These are phyloP conservation scores for Eucidaris tribuloides DNA, from an alignment of 35 echinoderm and acorn worm species.

Conservation along the genomic window DNA sequence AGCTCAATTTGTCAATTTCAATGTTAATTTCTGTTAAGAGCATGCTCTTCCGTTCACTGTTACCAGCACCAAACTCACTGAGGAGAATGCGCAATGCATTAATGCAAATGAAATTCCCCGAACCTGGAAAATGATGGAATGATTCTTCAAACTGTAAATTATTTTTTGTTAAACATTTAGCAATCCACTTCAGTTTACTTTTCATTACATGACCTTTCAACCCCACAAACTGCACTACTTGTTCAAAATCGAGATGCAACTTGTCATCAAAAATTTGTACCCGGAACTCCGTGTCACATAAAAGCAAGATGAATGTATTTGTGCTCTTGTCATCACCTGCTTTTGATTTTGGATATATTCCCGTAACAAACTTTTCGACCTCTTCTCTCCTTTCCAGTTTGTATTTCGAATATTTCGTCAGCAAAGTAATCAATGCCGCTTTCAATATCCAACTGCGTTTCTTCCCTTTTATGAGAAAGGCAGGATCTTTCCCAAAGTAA, in stretches of 20 bases:
- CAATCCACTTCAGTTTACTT: not conserved
- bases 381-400: not conserved
- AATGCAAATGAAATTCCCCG: not conserved
- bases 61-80: not conserved
- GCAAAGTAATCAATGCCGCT: not conserved
- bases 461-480: not conserved
- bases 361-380: not conserved
- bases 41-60: not conserved
- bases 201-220: not conserved
- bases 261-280: not conserved
- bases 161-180: not conserved
- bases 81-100: not conserved
- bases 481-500: not conserved
- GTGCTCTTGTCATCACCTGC: no score
- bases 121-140: not conserved
- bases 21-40: not conserved
- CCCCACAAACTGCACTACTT: not conserved
- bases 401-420: not conserved
- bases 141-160: not conserved
- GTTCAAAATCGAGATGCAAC: not conserved
- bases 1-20: not conserved
- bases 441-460: not conserved
- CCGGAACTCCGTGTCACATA: not conserved
- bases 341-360: not conserved
- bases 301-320: not conserved